Evolutionary conservation across 35 echinoderm and acorn worm genomes (phyloP), one percentile per base, ranked within the genome.

Genomic region (Antedon bifida): DNA sequence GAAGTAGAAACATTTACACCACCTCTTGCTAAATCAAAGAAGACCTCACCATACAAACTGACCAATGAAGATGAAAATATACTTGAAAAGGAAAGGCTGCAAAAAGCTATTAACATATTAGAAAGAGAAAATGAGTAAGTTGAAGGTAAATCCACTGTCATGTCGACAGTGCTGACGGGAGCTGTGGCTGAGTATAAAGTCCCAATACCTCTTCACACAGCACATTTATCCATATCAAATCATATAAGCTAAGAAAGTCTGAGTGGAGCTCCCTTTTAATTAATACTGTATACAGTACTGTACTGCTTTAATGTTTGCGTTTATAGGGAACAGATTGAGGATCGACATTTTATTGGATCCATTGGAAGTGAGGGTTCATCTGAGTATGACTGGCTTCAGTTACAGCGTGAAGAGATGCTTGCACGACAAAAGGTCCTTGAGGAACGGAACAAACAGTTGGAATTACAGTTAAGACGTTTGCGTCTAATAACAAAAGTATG

Each of bases 81-180:
- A 8, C 77, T 73, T n/a, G 88, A 88, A 32, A 80, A 44, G 17
- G 32, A 78, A 46, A 82, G 88, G 73, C 78, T 95, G 34, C 85
- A 95, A 33, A 78, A 87, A 28, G 36, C 91, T 11, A 88, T 95
- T 81, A 81, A 88, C 84, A 32, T 64, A 13, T 74, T 95, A 29
- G 92, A 95, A 44, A 55, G 5, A 77, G 92, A 95, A 83, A 95
- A 95, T 85, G 85, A 87, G 92, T 95, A 90, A 79, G 92, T 84
- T n/a, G 38, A 42, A 42, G 14, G 14, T 14, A 42, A 14, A 42
- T 42, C 38, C 14, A 42, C 4, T 32, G 5, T 76, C 26, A 29
- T 76, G 46, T 11, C 26, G 11, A 26, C 26, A 56, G 26, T 56
- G 46, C 46, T 56, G 46, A 13, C 46, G 11, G 26, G 11, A 13